phyloP scores from a whole-genome alignment of 1,140 invertebrate species.

The Nasonia longicornis region DNA sequence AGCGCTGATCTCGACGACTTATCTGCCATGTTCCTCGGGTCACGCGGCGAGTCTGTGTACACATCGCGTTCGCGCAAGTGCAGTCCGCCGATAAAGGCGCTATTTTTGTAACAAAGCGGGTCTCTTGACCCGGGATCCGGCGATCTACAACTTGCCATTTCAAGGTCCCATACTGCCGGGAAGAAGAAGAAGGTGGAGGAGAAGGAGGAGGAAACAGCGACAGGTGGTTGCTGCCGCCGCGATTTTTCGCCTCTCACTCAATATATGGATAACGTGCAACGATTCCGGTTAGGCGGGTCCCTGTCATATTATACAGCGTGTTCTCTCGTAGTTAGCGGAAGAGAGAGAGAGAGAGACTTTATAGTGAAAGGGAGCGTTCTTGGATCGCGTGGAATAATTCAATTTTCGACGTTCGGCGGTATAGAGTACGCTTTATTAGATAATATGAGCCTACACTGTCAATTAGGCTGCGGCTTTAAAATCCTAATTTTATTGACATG shows the following conservation, averaged over 20 bases:
- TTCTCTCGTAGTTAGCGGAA: neutral
- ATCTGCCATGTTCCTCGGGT: neutral
- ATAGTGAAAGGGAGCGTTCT: neutral
- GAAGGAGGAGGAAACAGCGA: neutral
- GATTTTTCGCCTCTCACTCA: neutral
- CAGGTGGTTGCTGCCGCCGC: constrained; percentile 1
- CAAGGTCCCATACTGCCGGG: neutral
- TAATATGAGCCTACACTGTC: no score
- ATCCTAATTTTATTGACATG: no score
- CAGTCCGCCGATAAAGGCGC: constrained; percentile 6
- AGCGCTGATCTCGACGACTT: neutral
- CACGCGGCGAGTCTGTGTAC: neutral
- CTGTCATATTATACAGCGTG: neutral
- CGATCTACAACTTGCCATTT: neutral
- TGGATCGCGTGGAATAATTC: neutral
- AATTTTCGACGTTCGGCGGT: no score
- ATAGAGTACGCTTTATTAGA: no score
- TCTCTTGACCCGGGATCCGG: neutral
- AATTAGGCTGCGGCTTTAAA: no score
- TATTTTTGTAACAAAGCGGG: constrained; percentile 11
- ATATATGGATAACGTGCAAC: neutral
- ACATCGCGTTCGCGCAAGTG: neutral
- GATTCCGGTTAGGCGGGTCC: neutral
- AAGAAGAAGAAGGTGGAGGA: neutral
- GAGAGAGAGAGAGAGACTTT: neutral